Evolutionary conservation across 1,140 invertebrate species (phyloP), one percentile per base, ranked within the genome.

Genomic region (Neodiprion lecontei): DNA sequence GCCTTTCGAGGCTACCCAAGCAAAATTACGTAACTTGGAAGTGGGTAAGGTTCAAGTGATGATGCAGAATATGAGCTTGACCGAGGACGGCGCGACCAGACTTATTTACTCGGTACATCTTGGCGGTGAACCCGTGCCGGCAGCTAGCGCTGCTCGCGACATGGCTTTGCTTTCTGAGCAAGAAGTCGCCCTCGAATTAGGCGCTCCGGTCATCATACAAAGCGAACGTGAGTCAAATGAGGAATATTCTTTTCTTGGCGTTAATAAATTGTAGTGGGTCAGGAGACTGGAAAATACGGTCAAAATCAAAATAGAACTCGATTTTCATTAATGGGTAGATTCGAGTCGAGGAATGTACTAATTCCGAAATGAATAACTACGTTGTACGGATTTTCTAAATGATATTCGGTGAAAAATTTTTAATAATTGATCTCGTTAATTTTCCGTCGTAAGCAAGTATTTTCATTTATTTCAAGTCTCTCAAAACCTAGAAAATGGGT

Each of bases 21-120:
- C 53, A 61, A 61, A 61, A 61, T 17, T 61, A 17, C 70, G 23
- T 70, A 78, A 53, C n/a, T 50, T 77, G 48, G 72, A 80, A 76
- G 72, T 77, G 12, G 84, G 82, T 40, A 75, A 84, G 1, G 87
- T 89, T 2, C 87, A 88, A 79, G 84, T 89, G 10, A 84, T 83
- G 72, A 88, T 89, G 86, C 86, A 88, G 48, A 88, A 88, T 79
- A 85, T 81, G 11, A 86, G 80, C 17, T 67, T 81, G 0, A 75
- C 78, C 0, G 84, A 88, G 21, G 69, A 77, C 8, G 79, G 83
- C 14, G 79, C 82, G 9, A 88, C 80, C 1, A 84, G 74, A 48
- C 75, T 96, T 61, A 91, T 96, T 11, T 96, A 96, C 80, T 93
- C 94, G 5, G 95, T 96, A 49, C 88, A 93, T 72, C 92, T 95